Evolutionary conservation across 23 tunicate species (phyloP), one percentile per base, ranked within the genome.

Genomic region (Trididemnum clinides): DNA sequence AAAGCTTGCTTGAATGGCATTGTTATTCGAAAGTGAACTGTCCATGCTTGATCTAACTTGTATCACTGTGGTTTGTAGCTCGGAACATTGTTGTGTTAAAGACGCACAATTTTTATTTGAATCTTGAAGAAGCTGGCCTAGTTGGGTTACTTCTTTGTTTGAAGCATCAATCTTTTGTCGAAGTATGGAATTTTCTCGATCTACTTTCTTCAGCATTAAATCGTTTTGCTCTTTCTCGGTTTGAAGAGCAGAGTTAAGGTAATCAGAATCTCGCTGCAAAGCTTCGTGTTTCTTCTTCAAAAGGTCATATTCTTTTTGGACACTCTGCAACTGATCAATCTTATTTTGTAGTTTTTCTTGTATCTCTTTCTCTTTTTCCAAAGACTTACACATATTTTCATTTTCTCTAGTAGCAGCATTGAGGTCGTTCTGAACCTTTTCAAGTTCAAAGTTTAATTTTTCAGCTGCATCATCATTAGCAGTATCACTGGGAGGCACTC

Each of bases 251-350:
- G 90, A 85, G 50, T 82, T 82, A 30, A 91, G 49, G 59, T 81
- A 86, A 31, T 91, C 90, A 62, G 78, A 91, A 36, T 91, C 96
- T 7, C 78, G 34, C 66, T 64, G 84, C 22, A 86, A 1, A 1
- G 84, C 90, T 12, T 64, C 69, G 34, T 63, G 49, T 77, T 50
- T 50, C 54, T 64, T 77, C 66, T 78, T 85, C 71, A 85, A 32
- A 34, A 34, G 28, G 20, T 73, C 89, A 33, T 57, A 28, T 0
- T 75, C 82, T 33, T 34, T 62, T 26, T 36, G 57, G 36, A 58
- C 37, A 0, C 6, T 59, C 35, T 15, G 35, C 26, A 85, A 21
- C 33, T 39, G 71, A 59, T 74, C 38, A 2, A 36, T 23, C 32
- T 75, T 33, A 10, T 75, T 62, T 1, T 58, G 72, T 49, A 28